phyloP scores from a whole-genome alignment of 2,113 vertebrate genomes.

The Macroglossus sobrinus region DNA sequence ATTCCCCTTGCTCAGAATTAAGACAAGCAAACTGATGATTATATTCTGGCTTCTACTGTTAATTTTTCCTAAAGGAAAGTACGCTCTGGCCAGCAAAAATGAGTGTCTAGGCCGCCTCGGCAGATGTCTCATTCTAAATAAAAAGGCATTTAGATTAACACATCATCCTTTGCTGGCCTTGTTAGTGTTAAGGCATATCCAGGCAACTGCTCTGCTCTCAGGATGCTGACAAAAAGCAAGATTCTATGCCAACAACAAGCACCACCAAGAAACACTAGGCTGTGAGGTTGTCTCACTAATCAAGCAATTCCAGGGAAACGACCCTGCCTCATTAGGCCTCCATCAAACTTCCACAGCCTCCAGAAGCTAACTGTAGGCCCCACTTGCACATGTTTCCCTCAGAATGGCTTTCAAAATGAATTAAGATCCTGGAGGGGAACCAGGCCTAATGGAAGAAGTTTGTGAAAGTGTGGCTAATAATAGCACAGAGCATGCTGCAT shows the following conservation, averaged over 20 bases:
- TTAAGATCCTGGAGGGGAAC: not conserved
- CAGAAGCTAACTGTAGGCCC: not conserved
- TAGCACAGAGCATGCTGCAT: too few relatives aligned
- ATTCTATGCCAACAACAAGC: not conserved
- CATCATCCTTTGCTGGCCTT: not conserved
- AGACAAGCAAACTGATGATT: not conserved
- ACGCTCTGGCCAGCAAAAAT: not conserved
- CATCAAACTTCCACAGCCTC: not conserved
- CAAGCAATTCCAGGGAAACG: not conserved
- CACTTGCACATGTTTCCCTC: not conserved
- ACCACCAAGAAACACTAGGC: not conserved
- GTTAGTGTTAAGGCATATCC: not conserved
- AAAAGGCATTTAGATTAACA: not conserved
- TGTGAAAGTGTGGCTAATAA: not conserved
- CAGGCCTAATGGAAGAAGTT: not conserved
- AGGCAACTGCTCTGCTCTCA: not conserved
- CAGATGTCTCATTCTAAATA: not conserved
- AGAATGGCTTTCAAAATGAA: not conserved
- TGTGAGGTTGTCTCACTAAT: not conserved
- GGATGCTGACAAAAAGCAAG: not conserved
- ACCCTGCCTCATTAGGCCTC: not conserved
- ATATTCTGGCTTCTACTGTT: not conserved
- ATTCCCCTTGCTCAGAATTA: not conserved
- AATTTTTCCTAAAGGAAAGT: slow-evolving; percentile 11
- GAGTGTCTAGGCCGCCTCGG: not conserved